These are phyloP conservation scores for Cardinalis cardinalis DNA, from an alignment of 2,113 vertebrate genomes.

Conservation along the genomic window DNA sequence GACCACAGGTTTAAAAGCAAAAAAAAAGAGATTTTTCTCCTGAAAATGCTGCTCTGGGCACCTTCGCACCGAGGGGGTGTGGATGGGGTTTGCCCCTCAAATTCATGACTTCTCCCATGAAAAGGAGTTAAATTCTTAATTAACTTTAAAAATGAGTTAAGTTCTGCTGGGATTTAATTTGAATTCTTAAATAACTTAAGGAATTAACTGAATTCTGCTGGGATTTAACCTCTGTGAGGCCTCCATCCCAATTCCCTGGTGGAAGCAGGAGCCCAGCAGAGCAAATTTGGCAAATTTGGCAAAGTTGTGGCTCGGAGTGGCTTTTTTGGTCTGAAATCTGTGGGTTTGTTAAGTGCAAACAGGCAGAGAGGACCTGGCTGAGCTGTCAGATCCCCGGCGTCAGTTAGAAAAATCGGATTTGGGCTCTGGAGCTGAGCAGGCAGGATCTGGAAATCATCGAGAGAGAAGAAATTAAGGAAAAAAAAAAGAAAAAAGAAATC, in stretches of 20 bases:
- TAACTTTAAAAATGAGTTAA: rapidly evolving
- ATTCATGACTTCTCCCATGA: rapidly evolving
- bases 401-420: conserved; percentile 2
- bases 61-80: not conserved
- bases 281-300: not conserved
- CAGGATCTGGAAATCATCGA: not conserved
- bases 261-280: not conserved
- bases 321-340: not conserved
- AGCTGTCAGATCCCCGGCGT: not conserved
- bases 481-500: not conserved
- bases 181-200: not conserved
- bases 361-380: not conserved
- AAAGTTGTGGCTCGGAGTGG: not conserved
- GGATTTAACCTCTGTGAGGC: not conserved
- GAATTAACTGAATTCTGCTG: not conserved
- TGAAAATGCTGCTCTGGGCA: not conserved
- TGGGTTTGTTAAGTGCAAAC: not conserved
- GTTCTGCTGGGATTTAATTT: too few species aligned
- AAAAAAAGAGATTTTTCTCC: not conserved
- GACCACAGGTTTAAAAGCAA: not conserved
- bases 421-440: not conserved
- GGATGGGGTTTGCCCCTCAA: not conserved
- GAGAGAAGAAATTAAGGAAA: not conserved
- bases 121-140: not conserved
- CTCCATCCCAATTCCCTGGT: not conserved